phyloP scores from a whole-genome alignment of 2,888 invertebrate species.

The Ametastegia equiseti region DNA sequence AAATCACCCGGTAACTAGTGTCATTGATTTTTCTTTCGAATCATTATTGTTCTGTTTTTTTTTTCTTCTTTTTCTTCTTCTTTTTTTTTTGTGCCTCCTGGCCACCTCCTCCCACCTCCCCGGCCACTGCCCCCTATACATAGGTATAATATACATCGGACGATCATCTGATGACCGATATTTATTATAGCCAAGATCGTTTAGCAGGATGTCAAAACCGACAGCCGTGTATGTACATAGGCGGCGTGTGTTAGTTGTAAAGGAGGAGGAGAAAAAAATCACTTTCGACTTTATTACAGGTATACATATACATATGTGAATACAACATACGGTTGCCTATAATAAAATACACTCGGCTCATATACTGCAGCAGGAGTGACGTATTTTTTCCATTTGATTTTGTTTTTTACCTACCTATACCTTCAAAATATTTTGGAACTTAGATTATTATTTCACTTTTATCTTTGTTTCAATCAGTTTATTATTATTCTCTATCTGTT shows the following conservation, averaged over 20 bases:
- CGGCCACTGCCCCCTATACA: background rate
- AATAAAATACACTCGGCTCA: too few species aligned
- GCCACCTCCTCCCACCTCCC: background rate
- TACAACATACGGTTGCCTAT: too few species aligned
- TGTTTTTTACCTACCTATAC: too few species aligned
- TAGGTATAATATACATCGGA: background rate
- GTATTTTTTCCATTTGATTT: too few species aligned
- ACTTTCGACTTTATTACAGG: background rate
- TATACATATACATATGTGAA: background rate
- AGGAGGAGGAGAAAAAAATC: background rate
- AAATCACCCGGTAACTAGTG: too few species aligned
- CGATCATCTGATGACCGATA: conserved; percentile 8
- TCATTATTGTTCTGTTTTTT: too few species aligned
- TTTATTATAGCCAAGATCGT: background rate
- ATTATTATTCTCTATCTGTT: too few species aligned
- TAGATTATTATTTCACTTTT: too few species aligned
- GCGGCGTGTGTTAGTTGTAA: background rate
- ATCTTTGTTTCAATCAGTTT: too few species aligned
- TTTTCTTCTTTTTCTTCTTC: background rate
- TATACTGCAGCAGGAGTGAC: background rate
- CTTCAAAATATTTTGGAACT: too few species aligned
- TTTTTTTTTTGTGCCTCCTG: background rate
- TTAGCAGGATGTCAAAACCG: background rate
- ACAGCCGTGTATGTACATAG: too few species aligned
- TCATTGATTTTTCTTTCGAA: too few species aligned